Percentiles rank a stretch among this genome's conserved stretches.
These are phyloP conservation scores for Ophioninae sp. DNA, from an alignment of 2,888 invertebrate species.

Conservation along the genomic window DNA sequence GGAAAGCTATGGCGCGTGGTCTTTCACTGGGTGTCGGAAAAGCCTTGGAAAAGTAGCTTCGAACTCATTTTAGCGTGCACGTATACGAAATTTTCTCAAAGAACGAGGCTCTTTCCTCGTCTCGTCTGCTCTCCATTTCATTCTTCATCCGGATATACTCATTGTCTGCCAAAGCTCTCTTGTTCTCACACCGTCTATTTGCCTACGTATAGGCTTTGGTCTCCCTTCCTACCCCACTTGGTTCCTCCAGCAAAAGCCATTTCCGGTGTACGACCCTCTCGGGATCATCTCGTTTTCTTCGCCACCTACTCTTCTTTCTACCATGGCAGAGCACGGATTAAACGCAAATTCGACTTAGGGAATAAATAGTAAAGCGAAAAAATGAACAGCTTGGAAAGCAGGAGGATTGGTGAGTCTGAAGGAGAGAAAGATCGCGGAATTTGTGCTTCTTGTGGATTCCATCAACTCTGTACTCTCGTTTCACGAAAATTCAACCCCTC, in stretches of 20 bases:
- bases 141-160: slow-evolving; percentile 28
- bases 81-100: slow-evolving; percentile 46
- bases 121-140: slow-evolving; percentile 46
- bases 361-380: slow-evolving; percentile 47
- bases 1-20: slow-evolving; percentile 3
- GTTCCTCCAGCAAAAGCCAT: slow-evolving; percentile 35
- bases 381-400: slow-evolving; percentile 20
- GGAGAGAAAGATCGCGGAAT: slow-evolving; percentile 39
- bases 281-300: slow-evolving; percentile 49
- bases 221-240: slow-evolving; percentile 16
- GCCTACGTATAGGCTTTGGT: slow-evolving; percentile 51
- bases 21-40: slow-evolving; percentile 38
- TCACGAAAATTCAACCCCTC: slow-evolving; percentile 7
- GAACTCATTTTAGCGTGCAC: slow-evolving; percentile 60
- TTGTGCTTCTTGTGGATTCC: slow-evolving; percentile 18
- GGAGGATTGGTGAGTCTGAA: slow-evolving; percentile 3
- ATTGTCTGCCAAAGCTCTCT: slow-evolving; percentile 58
- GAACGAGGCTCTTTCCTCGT: slow-evolving; percentile 41
- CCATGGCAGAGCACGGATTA: slow-evolving; percentile 54
- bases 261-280: slow-evolving; percentile 53
- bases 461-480: slow-evolving; percentile 46
- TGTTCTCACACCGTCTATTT: slow-evolving; percentile 55
- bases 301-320: slow-evolving; percentile 26
- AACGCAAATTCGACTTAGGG: slow-evolving; percentile 58
- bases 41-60: slow-evolving; percentile 61